Percentiles rank a stretch among this genome's conserved stretches.
Evolutionary conservation across 2,113 vertebrate species (phyloP).

Genomic region (Synodontis membranacea): DNA sequence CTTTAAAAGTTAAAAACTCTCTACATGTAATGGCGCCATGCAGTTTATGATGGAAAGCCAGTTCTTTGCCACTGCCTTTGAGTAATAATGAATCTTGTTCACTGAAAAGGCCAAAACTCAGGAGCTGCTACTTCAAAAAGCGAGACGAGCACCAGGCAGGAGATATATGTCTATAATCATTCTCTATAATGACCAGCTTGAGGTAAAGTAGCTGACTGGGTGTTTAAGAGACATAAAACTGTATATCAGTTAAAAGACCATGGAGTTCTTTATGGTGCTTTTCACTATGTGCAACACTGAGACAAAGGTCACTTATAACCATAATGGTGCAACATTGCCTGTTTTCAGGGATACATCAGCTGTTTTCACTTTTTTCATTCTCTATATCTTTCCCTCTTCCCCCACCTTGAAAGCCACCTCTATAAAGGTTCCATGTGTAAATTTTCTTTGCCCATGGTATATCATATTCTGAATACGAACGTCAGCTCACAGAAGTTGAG

Average conservation of each 20-base stretch:
- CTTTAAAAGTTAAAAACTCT: constrained; percentile 55
- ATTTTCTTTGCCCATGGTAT: neutral
- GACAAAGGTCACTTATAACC: constrained; percentile 64
- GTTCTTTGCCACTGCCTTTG: constrained; percentile 61
- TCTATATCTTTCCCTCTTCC: neutral
- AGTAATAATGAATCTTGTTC: constrained; percentile 65
- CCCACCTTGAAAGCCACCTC: neutral
- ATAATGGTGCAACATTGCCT: constrained; percentile 62
- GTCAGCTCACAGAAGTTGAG: neutral
- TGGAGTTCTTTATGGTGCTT: constrained; percentile 60
- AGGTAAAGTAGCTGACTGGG: constrained; percentile 54
- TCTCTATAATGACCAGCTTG: constrained; percentile 66
- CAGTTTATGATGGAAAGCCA: constrained; percentile 63
- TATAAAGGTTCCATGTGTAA: constrained; percentile 1
- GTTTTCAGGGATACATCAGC: constrained; percentile 60
- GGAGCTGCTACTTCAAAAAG: constrained; percentile 64
- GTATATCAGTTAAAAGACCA: constrained; percentile 66
- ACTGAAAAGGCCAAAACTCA: constrained; percentile 57
- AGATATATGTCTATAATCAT: constrained; percentile 71
- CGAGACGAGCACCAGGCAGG: constrained; percentile 56
- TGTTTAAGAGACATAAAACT: constrained; percentile 64
- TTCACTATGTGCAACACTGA: constrained; percentile 53
- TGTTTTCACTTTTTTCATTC: constrained; percentile 6
- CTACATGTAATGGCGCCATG: constrained; percentile 56
- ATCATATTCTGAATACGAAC: neutral